Conservation (phyloP, 2,113 vertebrate species). For the Leiothrix lutea region DNA sequence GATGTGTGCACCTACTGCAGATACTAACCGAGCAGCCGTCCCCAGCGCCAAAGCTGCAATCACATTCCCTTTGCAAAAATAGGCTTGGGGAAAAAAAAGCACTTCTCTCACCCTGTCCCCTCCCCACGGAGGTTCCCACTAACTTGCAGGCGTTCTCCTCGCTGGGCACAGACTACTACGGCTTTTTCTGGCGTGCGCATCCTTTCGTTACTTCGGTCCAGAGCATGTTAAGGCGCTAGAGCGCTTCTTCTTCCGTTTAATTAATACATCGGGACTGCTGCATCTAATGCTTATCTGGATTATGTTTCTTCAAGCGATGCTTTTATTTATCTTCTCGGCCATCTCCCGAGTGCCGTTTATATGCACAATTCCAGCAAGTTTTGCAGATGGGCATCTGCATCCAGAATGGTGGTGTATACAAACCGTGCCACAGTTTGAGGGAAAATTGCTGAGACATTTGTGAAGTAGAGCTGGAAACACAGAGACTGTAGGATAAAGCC, state of each 20-base stretch:
- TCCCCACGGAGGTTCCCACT: background rate
- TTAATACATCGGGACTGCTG: background rate
- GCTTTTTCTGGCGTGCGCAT: background rate
- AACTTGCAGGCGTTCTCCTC: background rate
- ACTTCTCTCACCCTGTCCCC: background rate
- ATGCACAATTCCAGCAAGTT: background rate
- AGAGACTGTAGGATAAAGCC: background rate
- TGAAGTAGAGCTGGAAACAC: background rate
- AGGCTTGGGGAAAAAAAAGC: background rate
- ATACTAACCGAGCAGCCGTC: conserved; percentile 7
- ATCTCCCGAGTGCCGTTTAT: background rate
- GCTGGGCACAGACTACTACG: background rate
- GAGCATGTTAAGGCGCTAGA: background rate
- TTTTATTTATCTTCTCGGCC: background rate
- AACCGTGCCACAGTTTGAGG: background rate
- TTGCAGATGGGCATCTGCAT: background rate
- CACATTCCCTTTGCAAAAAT: background rate
- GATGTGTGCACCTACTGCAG: conserved; percentile 41
- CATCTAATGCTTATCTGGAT: background rate
- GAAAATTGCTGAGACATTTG: background rate
- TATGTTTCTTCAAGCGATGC: background rate
- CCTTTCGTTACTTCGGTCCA: background rate
- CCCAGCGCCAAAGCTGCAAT: conserved; percentile 27
- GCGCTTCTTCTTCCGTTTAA: background rate
- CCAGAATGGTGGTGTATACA: background rate